Evolutionary conservation across 2,113 vertebrate species (phyloP).

Genomic region (Apteryx mantelli): DNA sequence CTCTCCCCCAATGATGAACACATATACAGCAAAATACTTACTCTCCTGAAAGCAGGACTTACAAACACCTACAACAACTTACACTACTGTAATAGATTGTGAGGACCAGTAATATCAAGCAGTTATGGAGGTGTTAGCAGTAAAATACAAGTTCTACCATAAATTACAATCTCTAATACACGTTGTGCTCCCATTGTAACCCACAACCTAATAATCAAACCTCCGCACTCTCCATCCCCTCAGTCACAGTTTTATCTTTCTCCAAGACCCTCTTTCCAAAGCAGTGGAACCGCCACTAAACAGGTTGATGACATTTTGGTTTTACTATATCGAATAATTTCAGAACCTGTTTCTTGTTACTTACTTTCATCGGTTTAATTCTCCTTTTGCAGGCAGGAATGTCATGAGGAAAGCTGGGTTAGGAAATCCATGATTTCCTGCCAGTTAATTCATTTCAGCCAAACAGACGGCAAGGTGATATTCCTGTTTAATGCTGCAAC

Average conservation of each 20-base stretch:
- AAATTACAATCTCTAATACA: neutral
- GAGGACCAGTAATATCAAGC: accelerated
- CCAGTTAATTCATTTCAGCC: conserved; percentile 69
- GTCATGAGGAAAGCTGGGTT: conserved; percentile 19
- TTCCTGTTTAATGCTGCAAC: neutral
- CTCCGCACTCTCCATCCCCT: neutral
- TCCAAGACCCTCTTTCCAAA: neutral
- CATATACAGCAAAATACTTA: accelerated
- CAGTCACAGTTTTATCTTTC: neutral
- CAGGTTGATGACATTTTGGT: neutral
- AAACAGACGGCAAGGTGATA: conserved; percentile 62
- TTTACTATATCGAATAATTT: neutral
- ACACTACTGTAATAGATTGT: accelerated
- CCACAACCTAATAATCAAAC: neutral
- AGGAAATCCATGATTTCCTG: conserved; percentile 75
- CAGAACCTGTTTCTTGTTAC: conserved; percentile 69
- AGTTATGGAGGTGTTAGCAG: neutral
- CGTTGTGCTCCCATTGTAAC: neutral
- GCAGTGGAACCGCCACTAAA: neutral
- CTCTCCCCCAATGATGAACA: neutral
- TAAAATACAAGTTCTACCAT: neutral
- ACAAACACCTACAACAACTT: neutral
- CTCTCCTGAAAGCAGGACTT: too few species aligned
- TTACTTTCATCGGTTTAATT: conserved; percentile 12
- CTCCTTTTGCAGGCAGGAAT: conserved; percentile 45